These are phyloP conservation scores for Cyphomyrus plagiostoma DNA, from an alignment of 2,113 vertebrate genomes.

Conservation along the genomic window DNA sequence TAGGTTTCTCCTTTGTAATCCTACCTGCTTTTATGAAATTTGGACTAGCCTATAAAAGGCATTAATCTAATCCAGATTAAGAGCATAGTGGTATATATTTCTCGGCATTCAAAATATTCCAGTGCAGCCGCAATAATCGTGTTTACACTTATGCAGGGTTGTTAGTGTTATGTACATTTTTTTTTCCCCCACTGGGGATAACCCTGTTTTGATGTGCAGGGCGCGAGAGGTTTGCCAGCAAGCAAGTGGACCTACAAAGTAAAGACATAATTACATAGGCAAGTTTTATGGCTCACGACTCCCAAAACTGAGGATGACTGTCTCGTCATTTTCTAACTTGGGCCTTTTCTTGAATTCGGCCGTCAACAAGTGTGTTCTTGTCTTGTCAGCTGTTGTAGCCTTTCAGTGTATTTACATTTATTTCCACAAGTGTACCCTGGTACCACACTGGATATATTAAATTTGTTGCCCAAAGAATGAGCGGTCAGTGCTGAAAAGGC, in stretches of 20 bases:
- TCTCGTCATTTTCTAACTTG: neutral
- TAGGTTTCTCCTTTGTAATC: constrained; percentile 15
- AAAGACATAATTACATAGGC: neutral
- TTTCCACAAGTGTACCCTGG: neutral
- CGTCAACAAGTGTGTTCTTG: neutral
- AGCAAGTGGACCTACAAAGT: neutral
- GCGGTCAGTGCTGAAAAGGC: neutral
- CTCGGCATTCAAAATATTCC: neutral
- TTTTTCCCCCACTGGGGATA: neutral
- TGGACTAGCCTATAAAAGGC: neutral
- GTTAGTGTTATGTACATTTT: neutral
- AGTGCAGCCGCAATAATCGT: neutral
- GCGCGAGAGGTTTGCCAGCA: neutral
- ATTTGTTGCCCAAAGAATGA: neutral
- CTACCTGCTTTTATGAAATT: constrained; percentile 7
- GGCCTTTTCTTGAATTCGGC: neutral
- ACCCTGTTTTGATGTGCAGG: neutral
- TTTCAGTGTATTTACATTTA: no score
- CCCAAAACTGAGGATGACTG: neutral
- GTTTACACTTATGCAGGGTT: neutral
- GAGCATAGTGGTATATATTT: neutral
- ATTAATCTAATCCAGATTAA: neutral
- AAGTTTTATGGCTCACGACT: neutral
- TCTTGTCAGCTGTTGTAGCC: neutral
- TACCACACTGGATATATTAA: neutral